Conservation (phyloP, 92 coral and sea anemone species). For the Porites cylindrica region DNA sequence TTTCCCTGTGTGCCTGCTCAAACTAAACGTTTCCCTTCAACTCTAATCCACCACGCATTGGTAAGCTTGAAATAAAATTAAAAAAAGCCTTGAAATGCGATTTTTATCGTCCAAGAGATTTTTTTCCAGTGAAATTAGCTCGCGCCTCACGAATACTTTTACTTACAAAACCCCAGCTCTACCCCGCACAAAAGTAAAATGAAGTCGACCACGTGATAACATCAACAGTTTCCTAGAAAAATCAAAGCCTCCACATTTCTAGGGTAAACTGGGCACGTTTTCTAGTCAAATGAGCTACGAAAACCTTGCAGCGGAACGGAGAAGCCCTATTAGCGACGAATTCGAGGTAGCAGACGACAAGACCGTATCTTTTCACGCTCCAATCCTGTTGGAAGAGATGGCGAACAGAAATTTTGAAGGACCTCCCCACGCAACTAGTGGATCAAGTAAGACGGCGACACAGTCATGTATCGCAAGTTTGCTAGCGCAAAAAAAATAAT, state of each 20-base stretch:
- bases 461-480: too few species aligned
- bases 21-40: too few species aligned
- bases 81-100: too few species aligned
- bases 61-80: too few species aligned
- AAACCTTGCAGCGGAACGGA: not conserved
- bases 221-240: not conserved
- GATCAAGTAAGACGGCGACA: not conserved
- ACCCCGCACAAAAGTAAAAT: not conserved
- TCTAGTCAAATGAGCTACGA: not conserved
- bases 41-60: too few species aligned
- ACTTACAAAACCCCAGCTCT: too few species aligned
- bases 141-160: too few species aligned
- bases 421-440: not conserved
- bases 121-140: too few species aligned
- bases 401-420: slow-evolving; percentile 1
- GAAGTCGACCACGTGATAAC: not conserved
- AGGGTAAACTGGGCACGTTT: not conserved
- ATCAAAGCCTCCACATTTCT: not conserved
- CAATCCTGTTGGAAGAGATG: not conserved
- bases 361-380: not conserved
- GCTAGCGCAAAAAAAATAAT: too few species aligned
- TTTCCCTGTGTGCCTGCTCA: too few species aligned
- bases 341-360: not conserved
- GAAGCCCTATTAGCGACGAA: not conserved
- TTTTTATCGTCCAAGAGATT: too few species aligned